phyloP scores from a whole-genome alignment of 2,888 invertebrate genomes.

The Stegana nigrithorax region DNA sequence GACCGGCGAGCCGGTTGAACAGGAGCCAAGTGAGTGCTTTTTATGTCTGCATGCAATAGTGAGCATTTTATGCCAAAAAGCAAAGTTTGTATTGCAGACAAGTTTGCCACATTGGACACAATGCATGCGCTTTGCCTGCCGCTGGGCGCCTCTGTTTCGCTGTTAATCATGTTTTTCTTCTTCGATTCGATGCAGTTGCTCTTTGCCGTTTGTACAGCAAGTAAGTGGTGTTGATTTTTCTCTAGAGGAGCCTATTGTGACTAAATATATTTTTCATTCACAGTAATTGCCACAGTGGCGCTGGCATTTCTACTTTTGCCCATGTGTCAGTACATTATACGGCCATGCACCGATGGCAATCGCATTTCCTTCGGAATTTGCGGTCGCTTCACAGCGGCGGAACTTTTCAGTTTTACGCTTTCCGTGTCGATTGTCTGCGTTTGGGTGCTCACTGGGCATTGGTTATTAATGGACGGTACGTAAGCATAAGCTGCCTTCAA shows the following conservation, averaged over 20 bases:
- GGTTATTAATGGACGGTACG: slow-evolving; percentile 96
- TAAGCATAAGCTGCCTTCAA: slow-evolving; percentile 14
- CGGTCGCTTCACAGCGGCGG: slow-evolving; percentile 94
- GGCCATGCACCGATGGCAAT: slow-evolving; percentile 85
- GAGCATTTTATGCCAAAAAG: slow-evolving; percentile 2
- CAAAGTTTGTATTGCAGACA: slow-evolving; percentile 64
- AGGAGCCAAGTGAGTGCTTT: slow-evolving; percentile 70
- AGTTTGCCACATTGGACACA: slow-evolving; percentile 94
- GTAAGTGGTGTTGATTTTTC: slow-evolving; percentile 73
- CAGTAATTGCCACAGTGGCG: slow-evolving; percentile 96
- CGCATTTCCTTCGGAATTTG: slow-evolving; percentile 91
- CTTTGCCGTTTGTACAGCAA: slow-evolving; percentile 96
- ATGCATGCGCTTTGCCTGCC: slow-evolving; percentile 98
- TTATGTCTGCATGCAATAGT: not conserved
- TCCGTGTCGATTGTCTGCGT: slow-evolving; percentile 95
- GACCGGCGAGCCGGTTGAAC: slow-evolving; percentile 67
- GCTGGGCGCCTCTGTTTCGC: slow-evolving; percentile 92
- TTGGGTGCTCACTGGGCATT: slow-evolving; percentile 98
- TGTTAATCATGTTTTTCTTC: slow-evolving; percentile 98
- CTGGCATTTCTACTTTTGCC: slow-evolving; percentile 95
- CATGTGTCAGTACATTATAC: slow-evolving; percentile 95
- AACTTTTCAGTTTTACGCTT: slow-evolving; percentile 90
- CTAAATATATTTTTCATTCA: too few species aligned
- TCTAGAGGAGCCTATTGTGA: not conserved
- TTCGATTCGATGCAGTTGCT: slow-evolving; percentile 98